phyloP scores from a whole-genome alignment of 2,888 invertebrate genomes.

The Aelia acuminata region DNA sequence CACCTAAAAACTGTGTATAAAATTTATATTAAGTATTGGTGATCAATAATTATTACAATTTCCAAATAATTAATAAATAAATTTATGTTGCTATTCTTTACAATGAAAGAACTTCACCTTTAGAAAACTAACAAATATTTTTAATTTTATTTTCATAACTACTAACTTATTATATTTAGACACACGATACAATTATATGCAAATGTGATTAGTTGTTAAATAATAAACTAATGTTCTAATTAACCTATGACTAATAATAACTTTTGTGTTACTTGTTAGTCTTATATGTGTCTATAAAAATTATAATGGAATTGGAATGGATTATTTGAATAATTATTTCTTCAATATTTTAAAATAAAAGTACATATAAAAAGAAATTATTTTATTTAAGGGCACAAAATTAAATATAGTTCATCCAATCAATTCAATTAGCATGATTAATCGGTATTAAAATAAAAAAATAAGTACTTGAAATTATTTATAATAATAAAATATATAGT shows the following conservation, averaged over 20 bases:
- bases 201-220: too few species aligned
- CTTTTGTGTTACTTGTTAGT: too few species aligned
- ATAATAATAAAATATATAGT: neutral
- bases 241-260: too few species aligned
- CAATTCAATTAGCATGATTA: neutral
- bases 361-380: neutral
- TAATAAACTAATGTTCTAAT: too few species aligned
- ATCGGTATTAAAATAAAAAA: neutral
- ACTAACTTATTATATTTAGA: neutral
- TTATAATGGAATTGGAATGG: too few species aligned
- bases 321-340: too few species aligned
- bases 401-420: neutral
- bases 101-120: neutral
- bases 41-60: neutral
- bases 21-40: neutral
- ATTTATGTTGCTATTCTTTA: neutral
- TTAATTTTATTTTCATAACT: neutral
- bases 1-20: neutral
- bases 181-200: too few species aligned
- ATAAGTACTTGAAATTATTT: neutral
- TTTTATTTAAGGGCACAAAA: neutral
- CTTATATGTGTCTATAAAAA: too few species aligned
- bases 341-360: too few species aligned
- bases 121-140: neutral
- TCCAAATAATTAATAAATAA: neutral